Evolutionary conservation across 37 sponge, comb jelly and placozoan genomes (phyloP).

Genomic region (Eunapius fragilis): DNA sequence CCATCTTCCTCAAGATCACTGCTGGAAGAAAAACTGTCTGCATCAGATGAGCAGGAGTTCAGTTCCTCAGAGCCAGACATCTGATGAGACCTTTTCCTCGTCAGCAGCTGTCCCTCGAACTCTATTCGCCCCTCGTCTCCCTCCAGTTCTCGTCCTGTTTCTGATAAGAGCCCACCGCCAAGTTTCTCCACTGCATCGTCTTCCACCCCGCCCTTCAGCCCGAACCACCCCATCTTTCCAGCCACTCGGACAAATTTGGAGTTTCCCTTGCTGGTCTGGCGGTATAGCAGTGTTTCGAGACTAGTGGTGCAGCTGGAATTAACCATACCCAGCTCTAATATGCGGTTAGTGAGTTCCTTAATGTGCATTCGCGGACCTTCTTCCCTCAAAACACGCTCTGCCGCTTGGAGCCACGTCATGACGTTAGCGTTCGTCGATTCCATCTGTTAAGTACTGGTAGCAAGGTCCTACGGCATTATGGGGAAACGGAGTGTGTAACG

Average conservation of each 20-base stretch:
- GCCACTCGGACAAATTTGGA: constrained; percentile 63
- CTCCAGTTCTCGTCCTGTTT: not conserved
- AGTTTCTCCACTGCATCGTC: not conserved
- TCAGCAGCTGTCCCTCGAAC: not conserved
- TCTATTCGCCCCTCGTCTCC: not conserved
- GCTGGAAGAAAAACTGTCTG: not conserved
- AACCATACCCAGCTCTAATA: constrained; percentile 62
- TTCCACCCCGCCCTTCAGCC: constrained; percentile 9
- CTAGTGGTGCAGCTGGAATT: constrained; percentile 72
- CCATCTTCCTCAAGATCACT: constrained; percentile 16
- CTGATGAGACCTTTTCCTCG: not conserved
- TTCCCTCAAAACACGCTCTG: constrained; percentile 53
- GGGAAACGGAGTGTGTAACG: not conserved
- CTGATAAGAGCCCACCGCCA: not conserved
- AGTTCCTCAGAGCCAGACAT: not conserved
- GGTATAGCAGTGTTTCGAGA: constrained; percentile 65
- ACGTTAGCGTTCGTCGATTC: not conserved
- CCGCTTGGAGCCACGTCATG: constrained; percentile 71
- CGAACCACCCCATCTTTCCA: constrained; percentile 70
- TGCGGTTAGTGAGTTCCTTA: constrained; percentile 44
- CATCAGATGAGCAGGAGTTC: not conserved
- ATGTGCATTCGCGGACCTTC: constrained; percentile 77
- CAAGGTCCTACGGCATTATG: not conserved
- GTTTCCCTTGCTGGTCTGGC: constrained; percentile 47
- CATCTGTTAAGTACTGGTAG: not conserved